phyloP scores from a whole-genome alignment of 2,113 vertebrate genomes.

The Colistium nudipinnis region DNA sequence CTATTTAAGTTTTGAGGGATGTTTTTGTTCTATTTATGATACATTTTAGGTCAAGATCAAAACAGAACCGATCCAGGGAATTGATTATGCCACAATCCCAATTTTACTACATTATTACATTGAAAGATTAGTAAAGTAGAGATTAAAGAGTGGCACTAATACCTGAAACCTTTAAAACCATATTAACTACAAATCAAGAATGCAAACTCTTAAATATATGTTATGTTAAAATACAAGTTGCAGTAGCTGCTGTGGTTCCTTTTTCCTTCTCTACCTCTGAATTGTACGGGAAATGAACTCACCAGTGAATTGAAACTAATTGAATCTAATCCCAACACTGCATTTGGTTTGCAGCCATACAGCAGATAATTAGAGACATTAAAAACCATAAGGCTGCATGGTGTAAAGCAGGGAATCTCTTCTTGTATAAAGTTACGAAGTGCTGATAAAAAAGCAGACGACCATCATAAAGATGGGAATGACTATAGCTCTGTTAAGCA shows the following conservation, averaged over 20 bases:
- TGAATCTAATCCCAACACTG: not conserved
- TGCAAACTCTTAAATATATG: not conserved
- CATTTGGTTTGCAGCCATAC: not conserved
- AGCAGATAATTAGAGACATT: not conserved
- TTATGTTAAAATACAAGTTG: conserved; percentile 3
- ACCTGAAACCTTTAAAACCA: not conserved
- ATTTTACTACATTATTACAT: too few species aligned
- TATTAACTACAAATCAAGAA: not conserved
- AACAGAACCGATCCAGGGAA: not conserved
- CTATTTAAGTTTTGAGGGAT: too few species aligned
- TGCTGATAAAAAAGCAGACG: conserved; percentile 1
- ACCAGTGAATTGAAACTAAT: not conserved
- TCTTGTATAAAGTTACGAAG: conserved; percentile 7
- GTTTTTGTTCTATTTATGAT: too few species aligned
- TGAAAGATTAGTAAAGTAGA: not conserved
- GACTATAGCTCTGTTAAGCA: conserved; percentile 1
- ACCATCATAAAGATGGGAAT: not conserved
- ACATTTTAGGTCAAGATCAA: not conserved
- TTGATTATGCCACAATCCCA: too few species aligned
- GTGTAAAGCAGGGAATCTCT: not conserved
- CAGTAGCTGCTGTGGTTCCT: not conserved
- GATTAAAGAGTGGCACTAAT: not conserved
- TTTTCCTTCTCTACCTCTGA: not conserved
- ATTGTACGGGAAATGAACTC: not conserved
- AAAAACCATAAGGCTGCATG: not conserved